These are phyloP conservation scores for Hemiscyllium ocellatum DNA, from an alignment of 2,113 vertebrate species.

Conservation along the genomic window DNA sequence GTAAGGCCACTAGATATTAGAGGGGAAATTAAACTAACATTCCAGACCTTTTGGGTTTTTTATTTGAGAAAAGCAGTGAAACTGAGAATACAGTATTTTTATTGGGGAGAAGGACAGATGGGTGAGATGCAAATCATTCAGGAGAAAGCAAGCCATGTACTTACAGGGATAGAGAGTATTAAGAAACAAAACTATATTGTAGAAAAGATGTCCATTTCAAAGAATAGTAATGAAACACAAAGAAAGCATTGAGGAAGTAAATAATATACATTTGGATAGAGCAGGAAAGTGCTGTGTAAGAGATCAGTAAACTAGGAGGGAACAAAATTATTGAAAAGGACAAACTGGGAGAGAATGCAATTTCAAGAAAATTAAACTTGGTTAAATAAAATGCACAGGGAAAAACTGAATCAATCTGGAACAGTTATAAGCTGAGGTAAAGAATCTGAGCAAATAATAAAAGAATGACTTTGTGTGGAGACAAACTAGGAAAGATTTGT, in stretches of 20 bases:
- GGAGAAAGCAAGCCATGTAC: neutral
- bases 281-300: neutral
- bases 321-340: neutral
- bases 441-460: neutral
- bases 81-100: neutral
- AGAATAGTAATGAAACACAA: neutral
- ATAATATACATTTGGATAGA: neutral
- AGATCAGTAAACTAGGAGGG: neutral
- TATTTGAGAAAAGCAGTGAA: neutral
- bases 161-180: neutral
- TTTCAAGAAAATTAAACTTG: neutral
- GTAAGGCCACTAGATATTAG: too few relatives aligned
- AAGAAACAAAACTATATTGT: neutral
- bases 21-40: neutral
- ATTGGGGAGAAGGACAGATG: neutral
- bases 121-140: neutral
- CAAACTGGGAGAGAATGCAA: neutral
- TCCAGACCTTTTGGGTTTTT: neutral
- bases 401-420: neutral
- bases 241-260: neutral
- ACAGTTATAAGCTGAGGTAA: neutral
- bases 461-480: constrained; percentile 52
- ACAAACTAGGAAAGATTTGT: constrained; percentile 44
- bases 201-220: neutral
- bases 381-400: too few relatives aligned